Base-by-base conservation (phyloP, 2,888 invertebrate genomes). In the Hedya salicella region DNA sequence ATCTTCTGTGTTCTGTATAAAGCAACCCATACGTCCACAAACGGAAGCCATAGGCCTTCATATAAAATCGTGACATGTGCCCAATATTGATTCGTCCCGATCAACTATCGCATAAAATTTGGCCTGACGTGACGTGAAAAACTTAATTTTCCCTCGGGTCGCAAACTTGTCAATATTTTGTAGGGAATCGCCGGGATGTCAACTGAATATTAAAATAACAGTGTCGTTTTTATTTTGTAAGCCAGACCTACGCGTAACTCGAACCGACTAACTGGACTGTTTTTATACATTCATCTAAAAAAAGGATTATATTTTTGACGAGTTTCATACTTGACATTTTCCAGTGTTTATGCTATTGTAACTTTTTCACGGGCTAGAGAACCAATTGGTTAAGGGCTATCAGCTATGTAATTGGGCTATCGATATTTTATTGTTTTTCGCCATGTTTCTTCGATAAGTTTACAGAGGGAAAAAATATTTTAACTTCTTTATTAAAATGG, bases 71-170 rank as follows among this genome's bases (percentile, higher is more conserved):
- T 16, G 21, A 19, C 44, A 44, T 44, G 53, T 32, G 36, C 44
- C 49, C 21, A 50, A 65, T 69, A 69, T 70, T 70, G 70, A 70
- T 70, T 70, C 66, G 62, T 59, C 46, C 64, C 66, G 69, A 68
- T 68, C 66, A 49, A 71, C 60, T 67, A 68, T 63, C 65, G 70
- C 68, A 67, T 66, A 66, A 64, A 68, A 71, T 70, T 71, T 66
- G 36, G 52, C 61, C 61, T 68, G 71, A 70, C 70, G 67, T 68
- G 70, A 71, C 57, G 68, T 61, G 67, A 71, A 68, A 70, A 70
- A 71, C 70, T 69, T 71, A 71, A 71, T 70, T 71, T 70, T 70
- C 67, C 62, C 70, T 11, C 25, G 65, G 70, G 68, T 68, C 70
- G 66, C 66, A 53, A 63, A 62, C 62, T 61, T 63, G 63, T 69